phyloP scores from a whole-genome alignment of 2,113 vertebrate species.

The Syrrhaptes paradoxus region DNA sequence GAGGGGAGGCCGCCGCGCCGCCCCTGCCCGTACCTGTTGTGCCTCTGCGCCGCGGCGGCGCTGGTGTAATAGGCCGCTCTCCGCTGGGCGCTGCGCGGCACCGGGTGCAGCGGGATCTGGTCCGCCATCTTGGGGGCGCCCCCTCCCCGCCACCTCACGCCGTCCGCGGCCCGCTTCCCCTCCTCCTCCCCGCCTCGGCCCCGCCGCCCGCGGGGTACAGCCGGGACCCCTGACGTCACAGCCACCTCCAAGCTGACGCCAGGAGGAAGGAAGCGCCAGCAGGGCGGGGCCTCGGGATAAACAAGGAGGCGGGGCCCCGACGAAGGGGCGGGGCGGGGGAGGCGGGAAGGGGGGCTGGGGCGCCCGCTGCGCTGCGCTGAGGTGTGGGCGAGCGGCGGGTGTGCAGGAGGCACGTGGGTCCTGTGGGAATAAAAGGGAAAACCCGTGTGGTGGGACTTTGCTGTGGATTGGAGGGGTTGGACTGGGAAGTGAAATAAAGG shows the following conservation, averaged over 20 bases:
- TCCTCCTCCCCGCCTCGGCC: background rate
- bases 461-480: background rate
- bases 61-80: slow-evolving; percentile 74
- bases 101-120: slow-evolving; percentile 74
- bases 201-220: background rate
- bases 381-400: no score
- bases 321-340: background rate
- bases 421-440: background rate
- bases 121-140: slow-evolving; percentile 75
- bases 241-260: background rate
- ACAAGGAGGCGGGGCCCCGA: background rate
- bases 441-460: background rate
- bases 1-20: background rate
- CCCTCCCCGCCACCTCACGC: background rate
- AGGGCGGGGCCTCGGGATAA: background rate
- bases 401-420: background rate
- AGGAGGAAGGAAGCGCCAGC: background rate
- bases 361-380: no score
- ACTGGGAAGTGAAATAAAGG: background rate
- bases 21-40: slow-evolving; percentile 71
- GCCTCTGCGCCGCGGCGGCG: slow-evolving; percentile 59
- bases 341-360: no score
- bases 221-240: background rate
- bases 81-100: slow-evolving; percentile 65
- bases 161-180: background rate